Conservation (phyloP, 2,113 vertebrate genomes). For the Shinisaurus crocodilurus region DNA sequence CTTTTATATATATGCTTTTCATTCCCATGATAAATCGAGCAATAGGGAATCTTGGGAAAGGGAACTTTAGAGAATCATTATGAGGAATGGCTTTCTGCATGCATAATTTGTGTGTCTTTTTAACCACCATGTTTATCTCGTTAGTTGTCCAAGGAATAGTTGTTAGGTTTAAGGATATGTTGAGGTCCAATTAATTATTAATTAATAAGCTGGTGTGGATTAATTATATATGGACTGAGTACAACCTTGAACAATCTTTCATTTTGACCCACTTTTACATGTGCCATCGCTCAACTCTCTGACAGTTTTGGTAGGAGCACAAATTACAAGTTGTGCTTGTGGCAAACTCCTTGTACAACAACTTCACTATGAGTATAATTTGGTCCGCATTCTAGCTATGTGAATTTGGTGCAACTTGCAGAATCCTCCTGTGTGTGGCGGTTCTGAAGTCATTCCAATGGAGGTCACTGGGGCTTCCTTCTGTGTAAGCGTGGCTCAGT, state of each 20-base stretch:
- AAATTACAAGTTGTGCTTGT: not conserved
- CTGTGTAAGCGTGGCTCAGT: not conserved
- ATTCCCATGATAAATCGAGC: not conserved
- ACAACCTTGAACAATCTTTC: not conserved
- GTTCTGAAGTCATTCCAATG: not conserved
- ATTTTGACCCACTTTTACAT: not conserved
- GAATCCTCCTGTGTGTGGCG: not conserved
- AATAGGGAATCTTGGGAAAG: not conserved
- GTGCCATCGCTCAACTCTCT: not conserved
- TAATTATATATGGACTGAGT: not conserved
- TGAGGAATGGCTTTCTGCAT: not conserved
- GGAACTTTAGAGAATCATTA: not conserved
- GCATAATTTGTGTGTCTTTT: not conserved
- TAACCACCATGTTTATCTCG: not conserved
- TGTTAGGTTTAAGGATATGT: not conserved
- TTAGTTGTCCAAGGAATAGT: not conserved
- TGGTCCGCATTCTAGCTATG: not conserved
- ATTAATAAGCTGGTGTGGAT: not conserved
- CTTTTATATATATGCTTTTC: not conserved
- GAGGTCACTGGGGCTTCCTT: not conserved
- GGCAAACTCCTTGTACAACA: not conserved
- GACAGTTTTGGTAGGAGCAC: not conserved
- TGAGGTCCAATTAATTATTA: not conserved
- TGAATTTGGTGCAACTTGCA: not conserved
- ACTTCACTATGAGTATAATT: not conserved